Conservation (phyloP, 2,888 invertebrate genomes). For the Xylota sylvarum region DNA sequence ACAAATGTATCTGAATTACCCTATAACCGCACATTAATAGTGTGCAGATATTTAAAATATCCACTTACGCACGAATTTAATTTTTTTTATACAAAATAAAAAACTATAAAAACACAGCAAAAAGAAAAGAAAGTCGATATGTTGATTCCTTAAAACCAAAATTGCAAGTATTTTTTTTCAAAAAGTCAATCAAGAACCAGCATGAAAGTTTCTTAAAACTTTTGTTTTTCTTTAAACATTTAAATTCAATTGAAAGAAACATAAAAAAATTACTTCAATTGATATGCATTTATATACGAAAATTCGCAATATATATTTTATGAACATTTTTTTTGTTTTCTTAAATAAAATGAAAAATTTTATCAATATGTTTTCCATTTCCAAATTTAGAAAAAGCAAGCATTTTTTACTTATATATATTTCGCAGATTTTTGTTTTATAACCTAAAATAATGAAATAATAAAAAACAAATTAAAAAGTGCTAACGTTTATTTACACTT, state of each 20-base stretch:
- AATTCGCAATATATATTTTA: constrained; percentile 38
- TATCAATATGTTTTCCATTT: constrained; percentile 21
- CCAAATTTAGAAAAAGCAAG: constrained; percentile 51
- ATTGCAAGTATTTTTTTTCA: background rate
- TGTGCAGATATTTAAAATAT: too few species aligned
- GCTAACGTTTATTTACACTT: constrained; percentile 66
- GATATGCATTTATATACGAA: constrained; percentile 73
- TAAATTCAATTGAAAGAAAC: constrained; percentile 35
- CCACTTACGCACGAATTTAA: background rate
- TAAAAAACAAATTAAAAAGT: constrained; percentile 16
- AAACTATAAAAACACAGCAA: constrained; percentile 3
- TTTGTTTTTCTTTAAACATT: too few species aligned
- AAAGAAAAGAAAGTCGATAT: constrained; percentile 60
- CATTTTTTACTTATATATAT: background rate
- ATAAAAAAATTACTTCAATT: constrained; percentile 54
- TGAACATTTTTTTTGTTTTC: constrained; percentile 19
- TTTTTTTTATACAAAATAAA: background rate
- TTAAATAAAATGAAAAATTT: constrained; percentile 27
- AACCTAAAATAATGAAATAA: constrained; percentile 5
- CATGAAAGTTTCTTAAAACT: background rate
- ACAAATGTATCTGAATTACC: too few species aligned
- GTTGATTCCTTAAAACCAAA: constrained; percentile 56
- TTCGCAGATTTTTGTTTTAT: constrained; percentile 1
- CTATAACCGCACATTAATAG: too few species aligned
- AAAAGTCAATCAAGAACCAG: background rate